phyloP scores from a whole-genome alignment of 2,113 vertebrate species.

The Hypocryptadius cinnamomeus region DNA sequence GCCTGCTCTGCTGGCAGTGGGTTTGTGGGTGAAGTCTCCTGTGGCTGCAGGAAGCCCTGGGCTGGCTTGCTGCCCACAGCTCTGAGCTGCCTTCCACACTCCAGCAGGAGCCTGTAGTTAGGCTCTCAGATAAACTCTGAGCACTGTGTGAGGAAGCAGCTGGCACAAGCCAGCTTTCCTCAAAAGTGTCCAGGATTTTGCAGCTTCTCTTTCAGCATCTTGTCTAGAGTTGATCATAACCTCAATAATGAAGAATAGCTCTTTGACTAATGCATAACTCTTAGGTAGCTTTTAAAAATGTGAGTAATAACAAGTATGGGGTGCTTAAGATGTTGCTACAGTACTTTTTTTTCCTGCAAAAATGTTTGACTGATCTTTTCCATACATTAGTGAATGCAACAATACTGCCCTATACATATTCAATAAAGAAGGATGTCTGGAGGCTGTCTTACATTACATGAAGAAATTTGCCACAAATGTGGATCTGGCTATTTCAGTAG shows the following conservation, averaged over 20 bases:
- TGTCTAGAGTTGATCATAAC: background rate
- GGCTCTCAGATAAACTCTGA: background rate
- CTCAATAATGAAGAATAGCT: fast-evolving
- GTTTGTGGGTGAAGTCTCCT: background rate
- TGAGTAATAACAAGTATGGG: background rate
- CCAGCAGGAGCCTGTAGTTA: background rate
- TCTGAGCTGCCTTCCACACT: background rate
- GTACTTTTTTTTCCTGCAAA: background rate
- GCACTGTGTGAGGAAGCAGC: background rate
- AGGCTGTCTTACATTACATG: conserved; percentile 82
- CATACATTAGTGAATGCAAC: conserved; percentile 84
- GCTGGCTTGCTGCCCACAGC: background rate
- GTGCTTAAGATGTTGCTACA: background rate
- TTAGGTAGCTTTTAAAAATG: background rate
- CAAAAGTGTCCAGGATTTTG: background rate
- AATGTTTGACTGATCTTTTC: background rate
- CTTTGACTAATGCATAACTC: background rate
- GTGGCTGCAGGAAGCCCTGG: background rate
- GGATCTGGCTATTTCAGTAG: conserved; percentile 88
- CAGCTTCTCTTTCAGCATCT: background rate
- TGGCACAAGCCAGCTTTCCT: background rate
- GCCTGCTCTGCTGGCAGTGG: background rate
- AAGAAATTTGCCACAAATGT: conserved; percentile 80
- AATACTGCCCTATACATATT: conserved; percentile 84
- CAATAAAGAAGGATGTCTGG: conserved; percentile 87